Evolutionary conservation across 2,113 vertebrate species (phyloP), one percentile per base, ranked within the genome.

Genomic region (Bubo bubo): DNA sequence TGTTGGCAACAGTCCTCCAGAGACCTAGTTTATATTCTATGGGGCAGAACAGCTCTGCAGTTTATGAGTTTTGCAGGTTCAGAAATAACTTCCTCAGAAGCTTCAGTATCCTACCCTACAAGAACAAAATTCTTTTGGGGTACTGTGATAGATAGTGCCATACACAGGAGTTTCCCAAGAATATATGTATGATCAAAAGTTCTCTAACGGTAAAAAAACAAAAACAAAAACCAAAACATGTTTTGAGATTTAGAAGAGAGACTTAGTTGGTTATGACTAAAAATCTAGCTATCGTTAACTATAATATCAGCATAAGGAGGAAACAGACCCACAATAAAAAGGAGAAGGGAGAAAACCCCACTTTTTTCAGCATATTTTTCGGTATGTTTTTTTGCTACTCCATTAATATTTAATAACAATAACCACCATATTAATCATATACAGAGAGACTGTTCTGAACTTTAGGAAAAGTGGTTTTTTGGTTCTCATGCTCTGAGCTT

Each of bases 291-390:
- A 71, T 41, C 15, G 47, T 74, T 82, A 88, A 55, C 21, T 72
- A 14, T 50, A 47, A 12, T 21, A 35, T 11, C 19, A 79, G 22
- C 14, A 52, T 26, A 68, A 64, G 15, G 37, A 74, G 86, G 23
- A 68, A 87, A 75, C 7, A 63, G 19, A 43, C 5, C 49, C 66
- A 47, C 8, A 87, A 37, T 14, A 19, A 53, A 67, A 71, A 70
- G 2, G 2, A 53, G 4, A 37, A 18, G 5, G 5, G 8, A 24
- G 68, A 59, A 18, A 3, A 0, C 0, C 2, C 7, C 7, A 13
- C 6, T 27, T 86, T 83, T 52, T 85, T 14, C 39, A 77, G 24
- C 21, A 55, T 23, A 35, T 18, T 37, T 86, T 86, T 35, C 21
- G 43, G 27, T n/a, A 14, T 1, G 3, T 19, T 52, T 37, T 91